These are phyloP conservation scores for Taphrorychus bicolor DNA, from an alignment of 2,888 invertebrate species.

Conservation along the genomic window DNA sequence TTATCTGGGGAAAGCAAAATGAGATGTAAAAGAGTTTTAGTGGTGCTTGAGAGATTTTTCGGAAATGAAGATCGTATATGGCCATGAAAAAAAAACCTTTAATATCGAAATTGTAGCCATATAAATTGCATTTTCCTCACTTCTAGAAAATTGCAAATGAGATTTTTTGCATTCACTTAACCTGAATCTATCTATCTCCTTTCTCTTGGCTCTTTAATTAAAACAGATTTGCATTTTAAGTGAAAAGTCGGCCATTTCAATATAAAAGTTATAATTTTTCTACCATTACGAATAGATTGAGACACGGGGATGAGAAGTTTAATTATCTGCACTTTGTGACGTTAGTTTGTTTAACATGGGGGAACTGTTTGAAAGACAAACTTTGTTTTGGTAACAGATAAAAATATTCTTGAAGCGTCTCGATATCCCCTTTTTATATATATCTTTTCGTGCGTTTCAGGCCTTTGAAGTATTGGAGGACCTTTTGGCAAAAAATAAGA, in stretches of 20 bases:
- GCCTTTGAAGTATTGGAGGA: slow-evolving; percentile 94
- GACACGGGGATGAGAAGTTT: neutral
- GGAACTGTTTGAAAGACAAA: no score
- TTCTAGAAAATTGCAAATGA: slow-evolving; percentile 4
- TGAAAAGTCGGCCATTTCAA: slow-evolving; percentile 9
- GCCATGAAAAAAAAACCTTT: no score
- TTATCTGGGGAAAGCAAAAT: slow-evolving; percentile 4
- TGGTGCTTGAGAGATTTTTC: neutral
- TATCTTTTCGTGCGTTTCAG: slow-evolving; percentile 63
- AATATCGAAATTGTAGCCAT: no score
- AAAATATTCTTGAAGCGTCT: neutral
- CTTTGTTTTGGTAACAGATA: neutral
- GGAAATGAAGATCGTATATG: neutral
- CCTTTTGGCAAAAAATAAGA: slow-evolving; percentile 78
- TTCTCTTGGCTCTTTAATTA: slow-evolving; percentile 18
- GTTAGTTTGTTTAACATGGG: no score
- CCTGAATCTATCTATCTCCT: slow-evolving; percentile 4
- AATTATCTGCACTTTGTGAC: no score
- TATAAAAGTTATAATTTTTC: slow-evolving; percentile 16
- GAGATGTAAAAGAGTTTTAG: slow-evolving; percentile 9
- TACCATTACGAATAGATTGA: slow-evolving; percentile 5
- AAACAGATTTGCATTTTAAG: slow-evolving; percentile 18
- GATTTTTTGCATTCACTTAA: slow-evolving; percentile 17
- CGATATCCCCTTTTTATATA: neutral
- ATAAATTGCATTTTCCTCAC: neutral